Base-by-base conservation (phyloP, 1,140 invertebrate species). In the Meloidogyne exigua region DNA sequence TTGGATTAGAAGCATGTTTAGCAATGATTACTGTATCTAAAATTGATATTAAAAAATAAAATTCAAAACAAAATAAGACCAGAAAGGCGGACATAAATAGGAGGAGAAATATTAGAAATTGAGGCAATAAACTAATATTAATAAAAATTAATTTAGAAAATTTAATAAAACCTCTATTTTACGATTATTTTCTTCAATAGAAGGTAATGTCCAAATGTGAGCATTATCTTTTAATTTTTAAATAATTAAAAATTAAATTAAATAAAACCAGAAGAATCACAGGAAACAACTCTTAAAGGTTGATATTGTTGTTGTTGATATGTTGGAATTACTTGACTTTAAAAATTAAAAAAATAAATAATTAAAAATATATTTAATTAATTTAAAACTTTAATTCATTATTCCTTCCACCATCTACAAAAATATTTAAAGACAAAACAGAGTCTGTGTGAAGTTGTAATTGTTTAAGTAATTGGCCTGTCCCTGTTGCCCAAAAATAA, bases 401-500 rank as follows among this genome's bases (percentile, higher is more conserved):
- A 57, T 57, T 57, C 18, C 49, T 57, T 57, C 49, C 49, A 18
- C 73, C 62, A 28, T 81, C 79, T 12, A 42, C 26, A 62, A 80
- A 80, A 63, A 62, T 32, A 21, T 49, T 63, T 39, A 81, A 39
- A 11, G 79, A 23, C 3, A 72, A 36, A n/a, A 80, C 70, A 10
- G 44, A 7, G 11, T 69, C 66, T 26, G 76, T 63, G 67, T 82
- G 81, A n/a, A 82, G 32, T 65, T 84, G 75, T 23, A 82, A 70
- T 26, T 66, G 57, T 74, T 81, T 76, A 12, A 84, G 57, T 21
- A 84, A 62, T 57, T 70, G 68, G 10, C 81, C 81, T 42, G 67
- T 84, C 7, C 73, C 66, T 25, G 74, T 67, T 70, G 85, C 82
- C 81, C 81, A 82, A 64, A 82, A 36, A 18, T 83, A 74, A 25